Base-by-base conservation (phyloP, 2,797 vertebrate species). In the Argyrosomus regius region DNA sequence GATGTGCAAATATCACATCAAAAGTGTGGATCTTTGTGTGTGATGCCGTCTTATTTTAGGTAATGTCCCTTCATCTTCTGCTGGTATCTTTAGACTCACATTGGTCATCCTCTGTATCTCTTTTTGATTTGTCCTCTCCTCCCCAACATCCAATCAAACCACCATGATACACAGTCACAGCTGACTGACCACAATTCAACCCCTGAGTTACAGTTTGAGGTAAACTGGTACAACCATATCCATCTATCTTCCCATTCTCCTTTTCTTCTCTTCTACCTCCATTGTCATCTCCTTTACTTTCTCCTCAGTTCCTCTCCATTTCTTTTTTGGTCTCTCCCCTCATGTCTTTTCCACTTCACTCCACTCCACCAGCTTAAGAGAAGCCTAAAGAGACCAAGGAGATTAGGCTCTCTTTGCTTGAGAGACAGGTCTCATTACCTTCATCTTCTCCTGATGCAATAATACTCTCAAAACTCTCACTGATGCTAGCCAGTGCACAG, bases 361-460 rank as follows among this genome's bases (percentile, higher is more conserved):
- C 77, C 82, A 78, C 84, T 89, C 70, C 64, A 84, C 24, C 49
- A 8, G 70, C 82, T 91, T 87, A 88, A 83, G 73, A 87, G 80
- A 81, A 88, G 76, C 74, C 70, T 26, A 78, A 88, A 77, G 80
- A 89, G 82, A 90, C 80, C 54, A 20, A 48, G 63, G 80, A 90
- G 92, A 94, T 92, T 88, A 94, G 60, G 45, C 76, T 85, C 82
- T 78, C 69, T 84, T 77, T 66, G 77, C 69, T 82, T 87, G 76
- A 91, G 87, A 90, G 90, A 90, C 78, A 88, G 91, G 78, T 90
- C 87, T 93, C 83, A 91, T 92, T 93, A 91, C 86, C 69, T 89
- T 89, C 86, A 92, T 91, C 87, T 91, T 87, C 77, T 80, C 78
- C 76, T 83, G 85, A 91, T 87, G 82, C 81, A 88, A 86, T 88